A percentile compares a stretch with the other conserved stretches of the same genome.
Conservation (phyloP, 2,797 vertebrate species). For the Rachycentron canadum region DNA sequence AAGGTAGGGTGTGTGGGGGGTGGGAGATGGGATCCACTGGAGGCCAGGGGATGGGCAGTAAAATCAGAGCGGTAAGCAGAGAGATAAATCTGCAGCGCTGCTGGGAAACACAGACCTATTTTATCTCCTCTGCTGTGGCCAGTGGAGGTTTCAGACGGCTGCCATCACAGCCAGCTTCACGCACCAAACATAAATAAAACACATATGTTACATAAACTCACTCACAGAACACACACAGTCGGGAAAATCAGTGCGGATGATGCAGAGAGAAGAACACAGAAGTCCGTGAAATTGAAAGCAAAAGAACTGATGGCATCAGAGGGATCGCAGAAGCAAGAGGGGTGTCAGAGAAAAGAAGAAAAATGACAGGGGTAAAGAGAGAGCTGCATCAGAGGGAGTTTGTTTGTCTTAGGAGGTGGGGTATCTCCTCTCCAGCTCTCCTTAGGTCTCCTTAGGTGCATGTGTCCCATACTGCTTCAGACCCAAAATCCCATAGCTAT, state of each 20-base stretch:
- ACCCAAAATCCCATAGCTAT: slow-evolving; percentile 45
- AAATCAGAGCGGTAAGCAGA: slow-evolving; percentile 77
- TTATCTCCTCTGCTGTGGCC: slow-evolving; percentile 73
- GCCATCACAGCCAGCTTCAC: slow-evolving; percentile 51
- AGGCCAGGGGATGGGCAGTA: slow-evolving; percentile 72
- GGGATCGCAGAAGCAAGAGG: not conserved
- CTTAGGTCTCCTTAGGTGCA: slow-evolving; percentile 25
- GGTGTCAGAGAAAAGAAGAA: slow-evolving; percentile 26
- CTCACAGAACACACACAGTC: slow-evolving; percentile 16
- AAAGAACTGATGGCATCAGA: slow-evolving; percentile 8
- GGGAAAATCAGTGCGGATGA: slow-evolving; percentile 37
- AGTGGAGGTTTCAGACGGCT: slow-evolving; percentile 52
- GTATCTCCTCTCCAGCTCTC: slow-evolving; percentile 19
- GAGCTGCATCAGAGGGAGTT: slow-evolving; percentile 29
- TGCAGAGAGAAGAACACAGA: slow-evolving; percentile 27
- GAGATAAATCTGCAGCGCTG: slow-evolving; percentile 83
- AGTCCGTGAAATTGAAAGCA: slow-evolving; percentile 2
- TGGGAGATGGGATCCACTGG: slow-evolving; percentile 46
- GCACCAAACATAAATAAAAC: slow-evolving; percentile 64
- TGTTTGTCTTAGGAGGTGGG: slow-evolving; percentile 40
- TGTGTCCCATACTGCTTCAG: slow-evolving; percentile 44
- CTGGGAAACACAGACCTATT: slow-evolving; percentile 73
- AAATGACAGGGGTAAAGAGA: slow-evolving; percentile 19
- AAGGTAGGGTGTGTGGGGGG: too few relatives aligned
- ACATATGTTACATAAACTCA: slow-evolving; percentile 62